Evolutionary conservation across 2,113 vertebrate genomes (phyloP).

Genomic region (Zosterops borbonicus): DNA sequence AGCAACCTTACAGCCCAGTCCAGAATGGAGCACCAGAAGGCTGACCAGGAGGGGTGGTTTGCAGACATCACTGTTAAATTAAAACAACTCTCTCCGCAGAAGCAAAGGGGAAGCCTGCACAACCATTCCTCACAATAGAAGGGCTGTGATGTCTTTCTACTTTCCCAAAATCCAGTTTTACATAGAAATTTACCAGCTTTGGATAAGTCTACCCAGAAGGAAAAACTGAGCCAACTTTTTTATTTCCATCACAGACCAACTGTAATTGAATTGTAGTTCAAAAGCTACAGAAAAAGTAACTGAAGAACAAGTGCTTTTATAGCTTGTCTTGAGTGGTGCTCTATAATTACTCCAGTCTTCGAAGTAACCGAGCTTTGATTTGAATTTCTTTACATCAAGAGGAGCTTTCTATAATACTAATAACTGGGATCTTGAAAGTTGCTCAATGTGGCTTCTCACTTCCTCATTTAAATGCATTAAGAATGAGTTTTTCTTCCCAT

Average conservation of each 20-base stretch:
- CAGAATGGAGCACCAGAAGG: background rate
- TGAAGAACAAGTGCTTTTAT: background rate
- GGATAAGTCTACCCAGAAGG: background rate
- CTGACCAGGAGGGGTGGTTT: background rate
- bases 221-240: background rate
- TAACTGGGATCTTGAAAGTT: slow-evolving; percentile 33
- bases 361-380: background rate
- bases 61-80: background rate
- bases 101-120: background rate
- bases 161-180: background rate
- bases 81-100: background rate
- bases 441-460: background rate
- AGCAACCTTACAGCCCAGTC: background rate
- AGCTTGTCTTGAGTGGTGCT: background rate
- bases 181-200: background rate
- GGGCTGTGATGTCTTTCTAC: background rate
- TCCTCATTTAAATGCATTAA: slow-evolving; percentile 49
- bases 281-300: background rate
- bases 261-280: background rate
- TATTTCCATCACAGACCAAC: background rate
- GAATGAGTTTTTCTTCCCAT: slow-evolving; percentile 10
- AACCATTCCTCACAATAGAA: background rate
- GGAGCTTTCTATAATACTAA: slow-evolving; percentile 3
- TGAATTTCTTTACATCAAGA: background rate
- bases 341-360: background rate